Conservation (phyloP, 2,113 vertebrate genomes). For the Hippocampus abdominalis region DNA sequence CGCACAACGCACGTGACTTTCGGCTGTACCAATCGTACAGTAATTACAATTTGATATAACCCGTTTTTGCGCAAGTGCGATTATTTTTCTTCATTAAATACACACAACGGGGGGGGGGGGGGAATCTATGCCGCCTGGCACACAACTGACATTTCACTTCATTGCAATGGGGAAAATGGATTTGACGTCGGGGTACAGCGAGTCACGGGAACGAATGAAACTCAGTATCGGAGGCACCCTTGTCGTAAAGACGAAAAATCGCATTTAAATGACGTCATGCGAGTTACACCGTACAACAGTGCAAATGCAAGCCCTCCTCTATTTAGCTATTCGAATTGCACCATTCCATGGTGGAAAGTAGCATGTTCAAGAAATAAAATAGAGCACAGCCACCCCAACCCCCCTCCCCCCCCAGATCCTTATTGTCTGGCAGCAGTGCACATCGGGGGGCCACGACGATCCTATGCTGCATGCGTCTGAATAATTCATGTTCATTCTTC, state of each 20-base stretch:
- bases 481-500: conserved; percentile 64
- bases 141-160: not conserved
- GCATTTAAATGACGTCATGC: not conserved
- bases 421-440: conserved; percentile 28
- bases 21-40: too few species aligned
- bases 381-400: too few species aligned
- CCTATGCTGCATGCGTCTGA: conserved; percentile 57
- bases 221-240: not conserved
- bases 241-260: not conserved
- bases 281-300: conserved; percentile 5
- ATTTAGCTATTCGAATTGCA: not conserved
- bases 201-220: not conserved
- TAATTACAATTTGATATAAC: too few species aligned
- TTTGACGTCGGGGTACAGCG: too few species aligned
- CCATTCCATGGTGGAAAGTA: conserved; percentile 7
- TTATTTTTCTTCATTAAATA: not conserved
- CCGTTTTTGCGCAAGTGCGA: too few species aligned
- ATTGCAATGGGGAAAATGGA: not conserved
- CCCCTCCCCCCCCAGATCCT: conserved; percentile 12
- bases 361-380: conserved; percentile 8
- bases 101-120: not conserved
- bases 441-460: conserved; percentile 44
- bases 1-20: too few species aligned
- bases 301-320: not conserved
- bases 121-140: too few species aligned